phyloP scores from a whole-genome alignment of 2,113 vertebrate genomes.

The Lasiurus cinereus region DNA sequence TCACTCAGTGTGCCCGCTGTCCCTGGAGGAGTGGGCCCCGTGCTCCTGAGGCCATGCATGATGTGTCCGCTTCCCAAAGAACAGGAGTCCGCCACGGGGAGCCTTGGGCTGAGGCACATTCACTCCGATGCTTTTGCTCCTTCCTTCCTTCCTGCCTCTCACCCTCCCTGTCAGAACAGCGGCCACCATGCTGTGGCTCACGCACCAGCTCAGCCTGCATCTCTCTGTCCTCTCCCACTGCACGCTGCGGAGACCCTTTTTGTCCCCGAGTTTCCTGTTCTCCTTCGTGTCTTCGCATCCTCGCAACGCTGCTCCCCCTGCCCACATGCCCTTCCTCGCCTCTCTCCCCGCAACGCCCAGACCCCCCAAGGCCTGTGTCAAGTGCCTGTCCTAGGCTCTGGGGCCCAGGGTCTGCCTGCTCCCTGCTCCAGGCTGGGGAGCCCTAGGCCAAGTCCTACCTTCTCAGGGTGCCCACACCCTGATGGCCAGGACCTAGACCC shows the following conservation, averaged over 20 bases:
- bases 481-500: background rate
- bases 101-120: background rate
- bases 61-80: background rate
- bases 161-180: too few species aligned
- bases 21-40: too few species aligned
- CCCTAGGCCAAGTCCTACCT: background rate
- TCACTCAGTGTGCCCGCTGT: background rate
- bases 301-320: accelerated
- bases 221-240: accelerated
- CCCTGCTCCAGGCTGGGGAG: background rate
- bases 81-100: background rate
- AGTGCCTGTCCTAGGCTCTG: background rate
- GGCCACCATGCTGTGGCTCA: background rate
- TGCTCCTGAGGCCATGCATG: background rate
- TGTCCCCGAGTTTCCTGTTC: background rate
- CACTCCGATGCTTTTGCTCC: background rate
- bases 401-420: background rate
- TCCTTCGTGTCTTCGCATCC: accelerated
- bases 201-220: background rate
- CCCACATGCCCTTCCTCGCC: background rate
- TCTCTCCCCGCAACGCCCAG: background rate
- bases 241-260: background rate
- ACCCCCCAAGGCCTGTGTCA: background rate
- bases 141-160: background rate
- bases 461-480: background rate